A percentile compares a stretch with the other conserved stretches of the same genome.
Evolutionary conservation across 2,888 invertebrate species (phyloP).

Genomic region (Ennomos quercinarius): DNA sequence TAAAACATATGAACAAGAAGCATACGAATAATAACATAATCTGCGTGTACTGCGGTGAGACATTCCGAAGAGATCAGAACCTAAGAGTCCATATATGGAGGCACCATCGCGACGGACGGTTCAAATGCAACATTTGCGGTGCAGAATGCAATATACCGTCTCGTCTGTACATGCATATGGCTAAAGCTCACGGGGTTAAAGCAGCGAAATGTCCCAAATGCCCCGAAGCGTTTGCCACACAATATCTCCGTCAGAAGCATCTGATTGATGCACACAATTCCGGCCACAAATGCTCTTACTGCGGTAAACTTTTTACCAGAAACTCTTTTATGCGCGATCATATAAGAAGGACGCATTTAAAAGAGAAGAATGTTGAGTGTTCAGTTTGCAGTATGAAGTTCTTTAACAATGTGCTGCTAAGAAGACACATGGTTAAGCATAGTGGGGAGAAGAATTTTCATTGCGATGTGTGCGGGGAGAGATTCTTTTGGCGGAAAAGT

Average conservation of each 20-base stretch:
- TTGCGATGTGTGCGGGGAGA: slow-evolving; percentile 86
- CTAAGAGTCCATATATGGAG: slow-evolving; percentile 77
- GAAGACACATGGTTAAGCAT: slow-evolving; percentile 77
- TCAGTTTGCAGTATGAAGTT: slow-evolving; percentile 77
- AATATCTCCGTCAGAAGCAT: slow-evolving; percentile 82
- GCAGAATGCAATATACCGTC: slow-evolving; percentile 78
- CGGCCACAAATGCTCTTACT: slow-evolving; percentile 75
- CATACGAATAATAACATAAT: slow-evolving; percentile 79
- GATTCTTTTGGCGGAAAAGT: slow-evolving; percentile 86
- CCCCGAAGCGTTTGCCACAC: slow-evolving; percentile 77
- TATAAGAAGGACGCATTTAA: slow-evolving; percentile 72
- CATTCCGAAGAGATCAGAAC: slow-evolving; percentile 76
- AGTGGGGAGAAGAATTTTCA: slow-evolving; percentile 84
- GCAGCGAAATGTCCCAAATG: slow-evolving; percentile 79
- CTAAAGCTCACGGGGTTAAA: slow-evolving; percentile 73
- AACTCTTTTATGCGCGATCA: slow-evolving; percentile 77
- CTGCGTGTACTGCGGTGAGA: slow-evolving; percentile 77
- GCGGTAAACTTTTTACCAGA: slow-evolving; percentile 72
- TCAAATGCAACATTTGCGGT: slow-evolving; percentile 72
- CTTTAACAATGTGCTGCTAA: slow-evolving; percentile 73
- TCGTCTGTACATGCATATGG: slow-evolving; percentile 79
- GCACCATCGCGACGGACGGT: slow-evolving; percentile 74
- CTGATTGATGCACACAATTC: slow-evolving; percentile 80
- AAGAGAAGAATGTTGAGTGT: slow-evolving; percentile 78
- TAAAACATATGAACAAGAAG: slow-evolving; percentile 77